Evolutionary conservation across 2,888 invertebrate species (phyloP), one percentile per base, ranked within the genome.

Genomic region (Pammene fasciana): DNA sequence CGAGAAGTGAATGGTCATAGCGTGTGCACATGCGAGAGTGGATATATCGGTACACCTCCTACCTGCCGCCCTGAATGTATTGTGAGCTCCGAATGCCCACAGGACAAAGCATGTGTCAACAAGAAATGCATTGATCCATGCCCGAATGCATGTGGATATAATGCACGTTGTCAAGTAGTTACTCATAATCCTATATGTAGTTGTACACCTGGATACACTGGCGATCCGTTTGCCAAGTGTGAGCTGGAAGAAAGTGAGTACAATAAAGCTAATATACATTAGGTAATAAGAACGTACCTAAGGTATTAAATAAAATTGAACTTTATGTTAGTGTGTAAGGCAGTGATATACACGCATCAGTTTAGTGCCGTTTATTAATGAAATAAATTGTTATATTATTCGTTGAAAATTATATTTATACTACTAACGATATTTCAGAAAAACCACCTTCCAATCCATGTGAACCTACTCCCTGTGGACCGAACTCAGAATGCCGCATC

Each of bases 151-250:
- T 97, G 97, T 80, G 97, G 97, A 54, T 86, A 95, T 59, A 96
- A 97, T 80, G 96, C 97, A 43, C 94, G 96, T 73, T 97, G 97
- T 81, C 95, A 96, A 88, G 96, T 97, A 60, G 94, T 97, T 65
- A 97, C 97, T 77, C 97, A 97, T 82, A 96, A 96, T 84, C 97
- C 97, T 45, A 96, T 97, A 78, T 97, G 97, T 87, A 96, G 95
- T 81, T 97, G 97, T 82, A 94, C 95, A 70, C 92, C 94, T 74
- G 96, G 96, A 74, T 96, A 94, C 82, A 95, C 95, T 48, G 97
- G 97, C 70, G 96, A 97, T 94, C 97, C 97, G 55, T 96, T 96
- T 81, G 93, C 94, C 72, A 92, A 94, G 84, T 97, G 96, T 86
- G 86, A 86, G 73, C 94, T 90, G 78, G 93, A 94, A 89, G 93